phyloP scores from a whole-genome alignment of 2,797 vertebrate species.

The Poeciliopsis paucimaculata region DNA sequence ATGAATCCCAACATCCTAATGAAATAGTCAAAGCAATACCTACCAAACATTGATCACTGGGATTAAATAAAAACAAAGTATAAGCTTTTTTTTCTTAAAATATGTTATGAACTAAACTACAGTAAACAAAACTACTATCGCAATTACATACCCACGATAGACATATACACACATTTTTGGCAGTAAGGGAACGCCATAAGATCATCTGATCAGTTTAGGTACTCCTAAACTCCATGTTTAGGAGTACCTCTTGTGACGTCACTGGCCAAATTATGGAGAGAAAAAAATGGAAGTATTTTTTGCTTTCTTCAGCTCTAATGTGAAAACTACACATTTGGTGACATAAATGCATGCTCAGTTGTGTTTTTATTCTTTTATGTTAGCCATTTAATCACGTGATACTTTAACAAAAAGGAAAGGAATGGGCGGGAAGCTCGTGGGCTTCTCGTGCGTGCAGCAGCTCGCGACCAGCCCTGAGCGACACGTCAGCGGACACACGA shows the following conservation, averaged over 20 bases:
- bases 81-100: no score
- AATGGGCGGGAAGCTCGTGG: not conserved
- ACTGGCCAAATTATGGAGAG: not conserved
- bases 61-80: not conserved
- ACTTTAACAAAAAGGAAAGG: not conserved
- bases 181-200: not conserved
- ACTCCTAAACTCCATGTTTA: no score
- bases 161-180: not conserved
- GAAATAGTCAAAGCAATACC: not conserved
- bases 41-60: not conserved
- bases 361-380: not conserved
- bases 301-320: not conserved
- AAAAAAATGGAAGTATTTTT: not conserved
- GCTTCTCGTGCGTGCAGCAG: slow-evolving; percentile 26
- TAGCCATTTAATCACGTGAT: not conserved
- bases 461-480: slow-evolving; percentile 36
- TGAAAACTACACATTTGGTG: not conserved
- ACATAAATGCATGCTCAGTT: not conserved
- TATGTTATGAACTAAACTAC: not conserved
- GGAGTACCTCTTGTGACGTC: not conserved
- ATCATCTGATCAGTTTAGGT: no score
- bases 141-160: not conserved
- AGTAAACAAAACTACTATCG: not conserved
- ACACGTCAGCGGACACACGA: slow-evolving; percentile 28
- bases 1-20: no score